Percentiles rank a stretch among this genome's conserved stretches.
Evolutionary conservation across 2,797 vertebrate genomes (phyloP).

Genomic region (Phaenicophaeus curvirostris): DNA sequence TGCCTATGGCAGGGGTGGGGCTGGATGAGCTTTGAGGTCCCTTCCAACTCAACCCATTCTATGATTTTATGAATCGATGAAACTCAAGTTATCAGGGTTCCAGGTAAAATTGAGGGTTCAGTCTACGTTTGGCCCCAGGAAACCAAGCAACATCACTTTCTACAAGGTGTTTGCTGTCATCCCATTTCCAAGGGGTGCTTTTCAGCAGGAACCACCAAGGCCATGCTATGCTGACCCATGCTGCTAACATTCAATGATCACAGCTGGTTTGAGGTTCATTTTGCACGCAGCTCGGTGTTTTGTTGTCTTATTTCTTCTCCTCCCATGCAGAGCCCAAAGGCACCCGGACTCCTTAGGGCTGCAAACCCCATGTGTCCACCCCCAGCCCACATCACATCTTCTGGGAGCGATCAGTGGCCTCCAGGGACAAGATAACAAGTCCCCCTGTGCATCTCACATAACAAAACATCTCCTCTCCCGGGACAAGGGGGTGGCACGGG

Average conservation of each 20-base stretch:
- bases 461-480: slow-evolving; percentile 71
- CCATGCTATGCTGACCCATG: rapidly evolving
- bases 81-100: not conserved
- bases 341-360: not conserved
- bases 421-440: slow-evolving; percentile 56
- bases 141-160: rapidly evolving
- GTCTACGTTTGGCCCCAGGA: not conserved
- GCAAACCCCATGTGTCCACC: not conserved
- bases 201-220: not conserved
- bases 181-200: not conserved
- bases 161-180: not conserved
- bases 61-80: not conserved
- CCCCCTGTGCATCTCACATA: not conserved
- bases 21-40: too few species aligned
- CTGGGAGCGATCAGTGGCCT: not conserved
- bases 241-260: not conserved
- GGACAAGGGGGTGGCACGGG: slow-evolving; percentile 51
- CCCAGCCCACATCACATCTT: not conserved
- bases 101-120: not conserved
- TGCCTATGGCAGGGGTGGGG: too few species aligned
- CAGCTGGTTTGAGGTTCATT: rapidly evolving
- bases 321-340: not conserved
- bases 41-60: too few species aligned
- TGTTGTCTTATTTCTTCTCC: slow-evolving; percentile 4
- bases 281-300: not conserved